These are phyloP conservation scores for Paralichthys olivaceus DNA, from an alignment of 2,113 vertebrate genomes.

Conservation along the genomic window DNA sequence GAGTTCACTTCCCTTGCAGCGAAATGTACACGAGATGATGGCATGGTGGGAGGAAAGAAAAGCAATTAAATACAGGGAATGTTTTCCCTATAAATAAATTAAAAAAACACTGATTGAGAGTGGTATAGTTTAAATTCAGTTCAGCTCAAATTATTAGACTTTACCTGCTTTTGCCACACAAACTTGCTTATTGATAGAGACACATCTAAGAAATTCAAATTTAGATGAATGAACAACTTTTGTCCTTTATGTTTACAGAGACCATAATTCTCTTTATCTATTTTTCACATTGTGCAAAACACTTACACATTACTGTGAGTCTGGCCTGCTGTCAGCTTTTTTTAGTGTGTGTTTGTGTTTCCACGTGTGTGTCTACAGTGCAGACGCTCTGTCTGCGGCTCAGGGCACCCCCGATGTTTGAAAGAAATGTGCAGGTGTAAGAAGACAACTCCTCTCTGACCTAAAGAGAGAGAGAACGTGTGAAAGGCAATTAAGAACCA, in stretches of 20 bases:
- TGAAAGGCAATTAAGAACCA: conserved; percentile 54
- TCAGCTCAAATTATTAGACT: not conserved
- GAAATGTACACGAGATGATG: not conserved
- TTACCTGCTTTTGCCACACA: not conserved
- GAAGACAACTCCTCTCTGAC: conserved; percentile 46
- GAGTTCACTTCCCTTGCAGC: conserved; percentile 22
- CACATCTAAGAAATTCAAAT: no score
- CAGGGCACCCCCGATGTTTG: conserved; percentile 50
- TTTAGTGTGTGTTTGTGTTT: conserved; percentile 33
- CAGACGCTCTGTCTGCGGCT: conserved; percentile 43
- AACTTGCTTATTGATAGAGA: no score
- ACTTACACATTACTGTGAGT: not conserved
- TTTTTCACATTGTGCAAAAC: not conserved
- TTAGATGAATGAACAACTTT: not conserved
- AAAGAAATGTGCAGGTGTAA: conserved; percentile 74
- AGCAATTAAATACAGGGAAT: not conserved
- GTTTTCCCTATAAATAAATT: no score
- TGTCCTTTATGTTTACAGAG: not conserved
- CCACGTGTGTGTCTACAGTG: conserved; percentile 8
- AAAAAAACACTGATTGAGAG: no score
- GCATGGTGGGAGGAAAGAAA: not conserved
- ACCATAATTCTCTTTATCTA: not conserved
- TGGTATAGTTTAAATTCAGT: not conserved
- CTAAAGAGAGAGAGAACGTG: conserved; percentile 40
- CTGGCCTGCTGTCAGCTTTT: not conserved